A percentile compares a stretch with the other conserved stretches of the same genome.
Conservation (phyloP, 2,113 vertebrate species). For the Xiphophorus maculatus region DNA sequence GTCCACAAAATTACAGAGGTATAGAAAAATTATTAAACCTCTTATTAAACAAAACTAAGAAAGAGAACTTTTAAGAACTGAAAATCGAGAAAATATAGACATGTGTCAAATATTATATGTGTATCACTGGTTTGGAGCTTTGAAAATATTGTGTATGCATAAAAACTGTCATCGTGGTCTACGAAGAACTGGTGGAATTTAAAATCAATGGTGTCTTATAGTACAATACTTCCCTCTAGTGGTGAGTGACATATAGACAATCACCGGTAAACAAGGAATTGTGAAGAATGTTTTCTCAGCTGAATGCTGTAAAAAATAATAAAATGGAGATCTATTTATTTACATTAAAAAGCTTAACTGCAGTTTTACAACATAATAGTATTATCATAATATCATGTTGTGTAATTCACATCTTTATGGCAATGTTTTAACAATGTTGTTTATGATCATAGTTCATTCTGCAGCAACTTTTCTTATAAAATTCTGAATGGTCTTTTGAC, state of each 20-base stretch:
- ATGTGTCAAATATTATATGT: not conserved
- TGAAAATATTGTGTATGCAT: not conserved
- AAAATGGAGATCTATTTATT: not conserved
- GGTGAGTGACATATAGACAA: not conserved
- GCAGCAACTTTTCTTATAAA: too few relatives aligned
- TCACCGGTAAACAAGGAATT: not conserved
- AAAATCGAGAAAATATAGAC: not conserved
- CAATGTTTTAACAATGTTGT: too few relatives aligned
- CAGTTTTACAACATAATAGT: not conserved
- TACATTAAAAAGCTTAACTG: not conserved
- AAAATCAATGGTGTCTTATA: not conserved
- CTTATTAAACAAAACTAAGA: too few relatives aligned
- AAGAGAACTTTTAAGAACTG: not conserved
- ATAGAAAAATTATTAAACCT: too few relatives aligned
- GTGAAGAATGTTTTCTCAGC: not conserved
- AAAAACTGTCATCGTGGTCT: not conserved
- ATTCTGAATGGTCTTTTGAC: too few relatives aligned
- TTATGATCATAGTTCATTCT: too few relatives aligned
- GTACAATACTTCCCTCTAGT: conserved; percentile 9
- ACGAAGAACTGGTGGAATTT: not conserved
- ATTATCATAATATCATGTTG: too few relatives aligned
- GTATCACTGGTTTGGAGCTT: not conserved
- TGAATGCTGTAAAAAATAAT: not conserved
- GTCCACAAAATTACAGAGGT: too few relatives aligned
- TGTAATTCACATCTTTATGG: too few relatives aligned